Evolutionary conservation across 2,888 invertebrate genomes (phyloP), one percentile per base, ranked within the genome.

Genomic region (Oeneis ivallda): DNA sequence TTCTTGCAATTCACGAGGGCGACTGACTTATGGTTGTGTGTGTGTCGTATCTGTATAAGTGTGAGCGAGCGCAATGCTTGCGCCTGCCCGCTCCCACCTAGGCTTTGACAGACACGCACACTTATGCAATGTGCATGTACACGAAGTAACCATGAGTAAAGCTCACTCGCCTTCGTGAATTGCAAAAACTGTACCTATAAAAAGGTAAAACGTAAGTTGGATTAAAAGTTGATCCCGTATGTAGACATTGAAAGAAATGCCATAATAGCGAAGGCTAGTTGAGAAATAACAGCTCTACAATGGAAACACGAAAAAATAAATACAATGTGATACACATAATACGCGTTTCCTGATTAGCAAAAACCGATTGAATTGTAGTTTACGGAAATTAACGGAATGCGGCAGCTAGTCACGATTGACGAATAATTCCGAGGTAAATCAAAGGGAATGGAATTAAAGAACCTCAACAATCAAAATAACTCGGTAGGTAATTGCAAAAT

Each of bases 221-320:
- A n/a, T n/a, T n/a, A n/a, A n/a, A 53, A 17, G 7, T 17, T 37
- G 32, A 37, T 49, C 59, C 32, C 50, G 39, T 61, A 43, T 43
- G 43, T 56, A 64, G 60, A 61, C 15, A 19, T 0, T 19, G 32
- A 59, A 65, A 68, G 62, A 68, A 67, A 67, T 61, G 63, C 63
- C 54, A 70, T 67, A 66, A 71, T 59, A 67, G 59, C 58, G 59
- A 47, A 56, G 59, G 57, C 62, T 26, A 49, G 68, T 70, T 70
- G 66, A 50, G 62, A 69, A 71, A 70, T 43, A 62, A 57, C 52
- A 49, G 47, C 63, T 60, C 66, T 61, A 67, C 69, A 70, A 70
- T 69, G 57, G 63, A 57, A 49, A 62, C 62, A 54, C 47, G 47
- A 47, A 62, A 65, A 62, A 59, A 60, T 59, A 4, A 26, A 26